Conservation (phyloP, 2,797 vertebrate species). For the Argya squamiceps region DNA sequence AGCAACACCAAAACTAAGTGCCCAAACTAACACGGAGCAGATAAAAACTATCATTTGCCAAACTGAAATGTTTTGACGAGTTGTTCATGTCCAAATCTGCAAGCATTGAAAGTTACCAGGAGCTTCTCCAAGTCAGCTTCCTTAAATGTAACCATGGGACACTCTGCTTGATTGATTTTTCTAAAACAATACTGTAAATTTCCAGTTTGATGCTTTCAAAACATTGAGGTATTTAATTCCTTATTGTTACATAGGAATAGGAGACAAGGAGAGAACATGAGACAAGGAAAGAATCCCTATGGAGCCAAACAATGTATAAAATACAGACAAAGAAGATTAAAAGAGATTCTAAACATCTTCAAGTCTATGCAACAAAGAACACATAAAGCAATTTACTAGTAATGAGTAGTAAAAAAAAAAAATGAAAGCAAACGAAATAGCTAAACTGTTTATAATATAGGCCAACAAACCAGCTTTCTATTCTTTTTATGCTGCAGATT, state of each 20-base stretch:
- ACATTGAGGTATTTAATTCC: background rate
- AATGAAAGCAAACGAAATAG: background rate
- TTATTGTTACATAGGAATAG: background rate
- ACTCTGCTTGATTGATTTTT: background rate
- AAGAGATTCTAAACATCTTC: background rate
- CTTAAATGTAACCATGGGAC: background rate
- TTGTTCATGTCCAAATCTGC: background rate
- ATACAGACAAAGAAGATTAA: background rate
- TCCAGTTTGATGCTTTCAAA: background rate
- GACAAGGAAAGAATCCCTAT: background rate
- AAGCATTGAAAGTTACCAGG: background rate
- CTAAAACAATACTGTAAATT: background rate
- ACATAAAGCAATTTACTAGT: background rate
- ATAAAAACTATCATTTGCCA: background rate
- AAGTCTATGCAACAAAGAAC: background rate
- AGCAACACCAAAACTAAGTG: background rate
- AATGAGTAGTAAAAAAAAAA: background rate
- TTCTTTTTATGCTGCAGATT: background rate
- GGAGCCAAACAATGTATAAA: background rate
- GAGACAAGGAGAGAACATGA: background rate
- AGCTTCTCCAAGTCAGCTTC: background rate
- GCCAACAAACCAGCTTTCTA: background rate
- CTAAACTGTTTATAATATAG: background rate
- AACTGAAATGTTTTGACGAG: background rate
- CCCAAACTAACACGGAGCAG: background rate